A percentile compares a stretch with the other conserved stretches of the same genome.
These are phyloP conservation scores for Mesochorus sp. DNA, from an alignment of 2,888 invertebrate genomes.

Conservation along the genomic window DNA sequence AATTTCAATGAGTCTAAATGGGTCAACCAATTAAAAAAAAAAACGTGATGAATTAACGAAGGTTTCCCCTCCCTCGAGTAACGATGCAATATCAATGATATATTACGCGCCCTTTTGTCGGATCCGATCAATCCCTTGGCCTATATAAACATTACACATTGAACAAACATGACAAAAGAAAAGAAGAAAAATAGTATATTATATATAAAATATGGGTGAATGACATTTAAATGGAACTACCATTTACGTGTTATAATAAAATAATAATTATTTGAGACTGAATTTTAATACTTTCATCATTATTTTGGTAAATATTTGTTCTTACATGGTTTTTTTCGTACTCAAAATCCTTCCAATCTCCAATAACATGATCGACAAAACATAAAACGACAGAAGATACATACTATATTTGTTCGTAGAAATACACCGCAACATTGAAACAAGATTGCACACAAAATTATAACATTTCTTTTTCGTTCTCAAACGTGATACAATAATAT, in stretches of 20 bases:
- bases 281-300: too few relatives aligned
- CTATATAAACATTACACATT: constrained; percentile 58
- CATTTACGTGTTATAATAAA: too few relatives aligned
- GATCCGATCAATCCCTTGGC: constrained; percentile 57
- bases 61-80: constrained; percentile 2
- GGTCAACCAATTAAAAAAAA: too few relatives aligned
- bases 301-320: constrained; percentile 38
- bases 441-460: constrained; percentile 72
- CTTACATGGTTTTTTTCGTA: too few relatives aligned
- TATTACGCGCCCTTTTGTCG: constrained; percentile 30
- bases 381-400: background rate
- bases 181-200: background rate
- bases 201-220: too few relatives aligned
- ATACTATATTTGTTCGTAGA: constrained; percentile 24
- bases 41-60: constrained; percentile 22
- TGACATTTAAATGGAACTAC: too few relatives aligned
- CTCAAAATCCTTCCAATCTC: too few relatives aligned
- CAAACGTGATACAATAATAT: constrained; percentile 62
- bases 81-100: background rate
- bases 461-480: constrained; percentile 56
- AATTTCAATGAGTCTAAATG: too few relatives aligned
- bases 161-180: constrained; percentile 39
- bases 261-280: too few relatives aligned
- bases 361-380: too few relatives aligned
- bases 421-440: constrained; percentile 74